Evolutionary conservation across 2,113 vertebrate species (phyloP).

Genomic region (Pampusana beccarii): DNA sequence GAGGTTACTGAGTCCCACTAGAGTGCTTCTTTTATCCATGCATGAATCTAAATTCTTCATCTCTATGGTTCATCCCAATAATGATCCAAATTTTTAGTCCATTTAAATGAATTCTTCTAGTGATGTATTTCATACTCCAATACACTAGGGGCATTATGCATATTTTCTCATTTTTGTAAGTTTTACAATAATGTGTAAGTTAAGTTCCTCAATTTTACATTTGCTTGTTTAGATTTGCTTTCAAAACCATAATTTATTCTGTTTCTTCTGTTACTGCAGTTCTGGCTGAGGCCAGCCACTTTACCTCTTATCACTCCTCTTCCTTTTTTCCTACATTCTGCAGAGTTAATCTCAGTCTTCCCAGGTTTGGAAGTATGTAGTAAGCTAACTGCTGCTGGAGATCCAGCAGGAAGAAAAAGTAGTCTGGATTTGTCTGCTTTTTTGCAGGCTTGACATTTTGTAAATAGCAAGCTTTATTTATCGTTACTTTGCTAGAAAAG

Average conservation of each 20-base stretch:
- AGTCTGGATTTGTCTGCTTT: not conserved
- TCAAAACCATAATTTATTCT: not conserved
- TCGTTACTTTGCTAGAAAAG: not conserved
- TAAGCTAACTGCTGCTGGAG: not conserved
- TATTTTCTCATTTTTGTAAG: not conserved
- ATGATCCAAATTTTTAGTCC: not conserved
- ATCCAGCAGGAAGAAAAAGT: not conserved
- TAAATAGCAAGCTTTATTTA: not conserved
- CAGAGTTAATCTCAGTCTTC: not conserved
- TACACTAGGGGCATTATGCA: not conserved
- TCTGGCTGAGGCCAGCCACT: not conserved
- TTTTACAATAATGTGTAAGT: not conserved
- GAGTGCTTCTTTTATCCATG: not conserved
- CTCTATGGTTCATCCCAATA: not conserved
- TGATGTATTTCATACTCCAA: not conserved
- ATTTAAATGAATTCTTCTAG: not conserved
- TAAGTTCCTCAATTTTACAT: not conserved
- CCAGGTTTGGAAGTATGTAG: not conserved
- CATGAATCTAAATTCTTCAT: not conserved
- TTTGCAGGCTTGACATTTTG: not conserved
- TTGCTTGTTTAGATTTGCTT: not conserved
- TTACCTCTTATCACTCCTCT: not conserved
- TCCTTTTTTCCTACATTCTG: not conserved
- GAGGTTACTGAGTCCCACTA: not conserved
- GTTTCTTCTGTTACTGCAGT: not conserved